A percentile compares a stretch with the other conserved stretches of the same genome.
Conservation (phyloP, 2,797 vertebrate genomes). For the Pempheris klunzingeri region DNA sequence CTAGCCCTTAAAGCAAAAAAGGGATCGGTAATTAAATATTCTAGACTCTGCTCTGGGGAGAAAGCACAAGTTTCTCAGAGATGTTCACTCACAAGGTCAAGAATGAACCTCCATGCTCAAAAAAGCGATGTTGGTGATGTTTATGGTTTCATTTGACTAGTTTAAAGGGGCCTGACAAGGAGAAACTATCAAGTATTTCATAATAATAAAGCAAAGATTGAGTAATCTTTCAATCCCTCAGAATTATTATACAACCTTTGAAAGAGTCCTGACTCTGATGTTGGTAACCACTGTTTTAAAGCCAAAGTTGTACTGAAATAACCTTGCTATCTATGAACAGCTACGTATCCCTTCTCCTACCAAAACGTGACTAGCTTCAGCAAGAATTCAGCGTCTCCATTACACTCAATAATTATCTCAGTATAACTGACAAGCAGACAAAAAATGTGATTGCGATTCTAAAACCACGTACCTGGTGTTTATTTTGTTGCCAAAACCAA, state of each 20-base stretch:
- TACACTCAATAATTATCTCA: not conserved
- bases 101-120: not conserved
- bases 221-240: not conserved
- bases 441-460: not conserved
- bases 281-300: not conserved
- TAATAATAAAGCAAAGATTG: not conserved
- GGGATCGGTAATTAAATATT: too few species aligned
- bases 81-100: not conserved
- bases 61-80: too few species aligned
- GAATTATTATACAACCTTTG: not conserved
- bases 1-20: too few species aligned
- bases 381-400: not conserved
- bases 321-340: not conserved
- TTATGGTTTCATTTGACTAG: not conserved
- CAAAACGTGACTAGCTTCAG: too few species aligned
- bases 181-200: not conserved
- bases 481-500: not conserved
- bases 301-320: not conserved
- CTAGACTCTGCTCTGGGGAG: too few species aligned
- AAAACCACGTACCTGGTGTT: not conserved
- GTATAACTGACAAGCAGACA: too few species aligned
- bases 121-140: not conserved
- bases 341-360: too few species aligned
- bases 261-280: not conserved
- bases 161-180: not conserved